Base-by-base conservation (phyloP, 2,888 invertebrate species). In the Lottia scabra region DNA sequence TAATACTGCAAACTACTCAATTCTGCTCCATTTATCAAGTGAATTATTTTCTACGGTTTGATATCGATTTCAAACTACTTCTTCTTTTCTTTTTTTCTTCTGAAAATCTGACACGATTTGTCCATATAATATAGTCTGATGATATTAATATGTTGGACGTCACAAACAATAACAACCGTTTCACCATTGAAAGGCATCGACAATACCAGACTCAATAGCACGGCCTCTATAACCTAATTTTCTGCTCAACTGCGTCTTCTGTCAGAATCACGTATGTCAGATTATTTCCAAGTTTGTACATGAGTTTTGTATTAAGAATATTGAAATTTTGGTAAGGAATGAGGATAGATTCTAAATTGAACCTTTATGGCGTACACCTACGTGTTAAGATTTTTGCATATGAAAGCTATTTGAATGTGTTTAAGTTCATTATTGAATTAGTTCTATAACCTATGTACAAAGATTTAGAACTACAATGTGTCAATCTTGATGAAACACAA, bases 61-160 rank as follows among this genome's bases (percentile, higher is more conserved):
- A 23, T 56, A 56, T 56, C 23, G 56, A 56, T 56, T 56, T 56
- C 23, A 38, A 56, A 56, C 56, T 56, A 56, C 23, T 56, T 13
- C 56, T 23, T 56, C 56, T 23, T 19, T 23, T 56, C 56, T 23
- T 56, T 23, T 19, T 19, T 23, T 56, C 56, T 56, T 23, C 56
- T 56, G 19, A 23, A 19, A 56, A 56, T 23, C 56, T 23, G 56
- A 56, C 56, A 56, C 19, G 56, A 56, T 56, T 56, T 56, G 19
- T 56, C 56, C 56, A 56, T 56, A 56, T 56, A 56, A 56, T 38
- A 38, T 56, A 23, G 56, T 56, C 56, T 56, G 56, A 56, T 56
- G 19, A 23, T 23, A 19, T 23, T 56, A 56, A 56, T 56, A 56
- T 56, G 56, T 56, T 56, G 56, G 13, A 23, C 56, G 56, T 56